These are phyloP conservation scores for Scartelaos histophorus DNA, from an alignment of 2,113 vertebrate genomes.

Conservation along the genomic window DNA sequence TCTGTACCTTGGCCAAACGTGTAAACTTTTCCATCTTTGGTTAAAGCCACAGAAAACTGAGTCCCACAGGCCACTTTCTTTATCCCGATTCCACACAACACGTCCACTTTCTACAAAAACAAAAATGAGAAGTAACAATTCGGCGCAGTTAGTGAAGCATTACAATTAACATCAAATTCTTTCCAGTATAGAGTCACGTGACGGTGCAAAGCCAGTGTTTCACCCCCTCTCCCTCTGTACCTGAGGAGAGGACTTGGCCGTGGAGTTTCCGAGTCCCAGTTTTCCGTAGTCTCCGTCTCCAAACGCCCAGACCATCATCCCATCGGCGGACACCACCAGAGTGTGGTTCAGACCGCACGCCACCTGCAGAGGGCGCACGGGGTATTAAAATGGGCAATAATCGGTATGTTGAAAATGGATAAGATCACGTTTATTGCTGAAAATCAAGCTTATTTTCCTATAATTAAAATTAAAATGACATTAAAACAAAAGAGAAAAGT, in stretches of 20 bases:
- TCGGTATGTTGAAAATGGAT: no score
- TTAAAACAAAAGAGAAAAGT: no score
- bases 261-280: slow-evolving; percentile 80
- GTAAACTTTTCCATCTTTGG: slow-evolving; percentile 78
- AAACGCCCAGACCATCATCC: slow-evolving; percentile 82
- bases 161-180: not conserved
- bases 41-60: slow-evolving; percentile 80
- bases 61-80: slow-evolving; percentile 81
- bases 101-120: slow-evolving; percentile 76
- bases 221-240: slow-evolving; percentile 53
- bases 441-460: no score
- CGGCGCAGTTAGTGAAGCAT: not conserved
- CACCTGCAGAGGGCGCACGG: slow-evolving; percentile 62
- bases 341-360: slow-evolving; percentile 83
- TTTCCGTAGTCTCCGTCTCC: slow-evolving; percentile 84
- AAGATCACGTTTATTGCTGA: no score
- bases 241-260: slow-evolving; percentile 83
- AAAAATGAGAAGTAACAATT: not conserved
- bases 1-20: slow-evolving; percentile 78
- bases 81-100: slow-evolving; percentile 75
- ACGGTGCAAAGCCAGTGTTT: no score
- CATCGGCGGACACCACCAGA: slow-evolving; percentile 78
- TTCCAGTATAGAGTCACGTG: no score
- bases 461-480: no score
- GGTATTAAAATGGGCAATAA: not conserved